Conservation (phyloP, 92 coral and sea anemone genomes). For the Zoanthus solanderi region DNA sequence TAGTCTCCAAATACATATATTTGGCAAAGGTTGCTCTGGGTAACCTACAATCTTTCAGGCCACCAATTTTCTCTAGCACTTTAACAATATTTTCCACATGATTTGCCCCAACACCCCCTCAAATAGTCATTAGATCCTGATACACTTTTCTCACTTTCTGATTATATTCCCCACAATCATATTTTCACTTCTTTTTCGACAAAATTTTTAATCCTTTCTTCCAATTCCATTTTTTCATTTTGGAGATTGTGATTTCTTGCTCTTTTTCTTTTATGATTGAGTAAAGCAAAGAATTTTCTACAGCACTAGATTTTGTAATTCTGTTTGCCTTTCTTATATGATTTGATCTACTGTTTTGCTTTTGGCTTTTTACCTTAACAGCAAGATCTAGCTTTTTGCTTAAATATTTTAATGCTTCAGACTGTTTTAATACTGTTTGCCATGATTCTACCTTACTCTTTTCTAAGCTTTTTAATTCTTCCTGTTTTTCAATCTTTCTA, state of each 20-base stretch:
- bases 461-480: background rate
- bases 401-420: background rate
- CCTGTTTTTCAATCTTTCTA: slow-evolving; percentile 9
- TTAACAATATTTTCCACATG: slow-evolving; percentile 44
- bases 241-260: slow-evolving; percentile 16
- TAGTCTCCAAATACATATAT: slow-evolving; percentile 47
- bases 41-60: slow-evolving; percentile 28
- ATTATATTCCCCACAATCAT: slow-evolving; percentile 23
- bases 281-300: background rate
- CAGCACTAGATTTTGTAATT: background rate
- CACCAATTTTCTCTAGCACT: slow-evolving; percentile 44
- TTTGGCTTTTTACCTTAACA: background rate
- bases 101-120: slow-evolving; percentile 44
- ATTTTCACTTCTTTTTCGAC: slow-evolving; percentile 18
- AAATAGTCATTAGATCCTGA: background rate
- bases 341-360: background rate
- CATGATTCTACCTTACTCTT: background rate
- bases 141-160: slow-evolving; percentile 42
- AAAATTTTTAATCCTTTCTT: slow-evolving; percentile 45
- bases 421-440: background rate
- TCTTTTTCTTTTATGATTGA: slow-evolving; percentile 26
- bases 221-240: slow-evolving; percentile 17
- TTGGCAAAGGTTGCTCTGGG: background rate
- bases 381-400: background rate
- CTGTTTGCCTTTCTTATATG: background rate